A percentile compares a stretch with the other conserved stretches of the same genome.
These are phyloP conservation scores for Hirundo rustica DNA, from an alignment of 2,797 vertebrate genomes.

Conservation along the genomic window DNA sequence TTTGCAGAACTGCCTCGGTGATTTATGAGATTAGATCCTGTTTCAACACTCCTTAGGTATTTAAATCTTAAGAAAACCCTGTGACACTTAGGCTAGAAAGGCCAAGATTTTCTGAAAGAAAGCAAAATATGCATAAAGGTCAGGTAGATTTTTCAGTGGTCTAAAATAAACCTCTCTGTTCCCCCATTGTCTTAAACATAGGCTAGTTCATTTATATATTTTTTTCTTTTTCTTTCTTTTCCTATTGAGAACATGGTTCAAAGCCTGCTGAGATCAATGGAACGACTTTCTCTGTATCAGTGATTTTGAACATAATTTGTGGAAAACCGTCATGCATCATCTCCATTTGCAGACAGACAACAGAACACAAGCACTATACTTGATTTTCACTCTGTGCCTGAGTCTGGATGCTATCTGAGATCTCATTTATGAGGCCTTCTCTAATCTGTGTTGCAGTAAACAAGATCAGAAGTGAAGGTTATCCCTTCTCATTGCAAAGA, in stretches of 20 bases:
- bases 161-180: not conserved
- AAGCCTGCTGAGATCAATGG: not conserved
- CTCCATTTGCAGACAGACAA: not conserved
- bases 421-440: not conserved
- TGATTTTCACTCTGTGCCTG: not conserved
- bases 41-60: not conserved
- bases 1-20: not conserved
- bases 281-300: not conserved
- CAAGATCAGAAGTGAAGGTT: not conserved
- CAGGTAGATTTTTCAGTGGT: not conserved
- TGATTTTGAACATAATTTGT: not conserved
- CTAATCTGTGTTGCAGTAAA: not conserved
- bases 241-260: not conserved
- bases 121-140: not conserved
- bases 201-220: not conserved
- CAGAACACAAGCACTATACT: not conserved
- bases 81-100: not conserved
- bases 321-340: not conserved
- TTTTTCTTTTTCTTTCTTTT: not conserved
- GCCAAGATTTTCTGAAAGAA: not conserved
- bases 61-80: not conserved
- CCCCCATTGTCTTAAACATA: not conserved
- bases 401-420: not conserved
- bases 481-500: not conserved
- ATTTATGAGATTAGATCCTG: not conserved